Evolutionary conservation across 1,140 invertebrate genomes (phyloP).

Genomic region (Berghia stephanieae): DNA sequence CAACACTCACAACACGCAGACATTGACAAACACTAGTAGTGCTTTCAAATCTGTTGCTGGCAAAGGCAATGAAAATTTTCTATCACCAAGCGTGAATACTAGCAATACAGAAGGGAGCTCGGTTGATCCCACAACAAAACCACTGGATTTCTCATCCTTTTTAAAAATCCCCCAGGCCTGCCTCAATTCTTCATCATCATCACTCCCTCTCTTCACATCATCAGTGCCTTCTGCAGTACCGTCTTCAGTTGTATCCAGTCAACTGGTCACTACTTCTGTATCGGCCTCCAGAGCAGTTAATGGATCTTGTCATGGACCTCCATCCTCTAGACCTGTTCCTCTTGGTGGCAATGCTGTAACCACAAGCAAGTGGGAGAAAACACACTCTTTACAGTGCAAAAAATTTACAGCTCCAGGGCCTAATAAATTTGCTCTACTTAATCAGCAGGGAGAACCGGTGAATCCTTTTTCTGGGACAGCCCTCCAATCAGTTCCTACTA

Average conservation of each 20-base stretch:
- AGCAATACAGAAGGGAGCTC: slow-evolving; percentile 32
- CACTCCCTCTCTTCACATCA: background rate
- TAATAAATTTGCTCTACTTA: too few species aligned
- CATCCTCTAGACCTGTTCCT: slow-evolving; percentile 54
- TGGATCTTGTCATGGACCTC: slow-evolving; percentile 36
- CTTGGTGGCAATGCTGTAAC: slow-evolving; percentile 52
- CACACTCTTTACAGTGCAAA: slow-evolving; percentile 7
- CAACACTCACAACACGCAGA: slow-evolving; percentile 44
- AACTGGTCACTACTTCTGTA: too few species aligned
- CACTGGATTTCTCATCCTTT: slow-evolving; percentile 25
- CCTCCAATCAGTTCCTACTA: too few species aligned
- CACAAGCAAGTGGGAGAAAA: slow-evolving; percentile 25
- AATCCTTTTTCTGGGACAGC: too few species aligned
- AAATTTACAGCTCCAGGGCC: too few species aligned
- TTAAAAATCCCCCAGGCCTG: slow-evolving; percentile 33
- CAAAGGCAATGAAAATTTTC: too few species aligned
- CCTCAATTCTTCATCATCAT: slow-evolving; percentile 30
- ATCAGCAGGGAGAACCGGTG: too few species aligned
- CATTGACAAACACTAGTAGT: slow-evolving; percentile 44
- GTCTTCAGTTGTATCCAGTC: too few species aligned
- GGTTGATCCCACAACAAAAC: slow-evolving; percentile 34
- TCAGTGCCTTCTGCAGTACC: background rate
- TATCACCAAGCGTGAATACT: too few species aligned
- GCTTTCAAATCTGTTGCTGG: slow-evolving; percentile 45
- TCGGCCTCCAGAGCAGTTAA: too few species aligned